Conservation (phyloP, 2,113 vertebrate genomes). For the Platysteira castanea region DNA sequence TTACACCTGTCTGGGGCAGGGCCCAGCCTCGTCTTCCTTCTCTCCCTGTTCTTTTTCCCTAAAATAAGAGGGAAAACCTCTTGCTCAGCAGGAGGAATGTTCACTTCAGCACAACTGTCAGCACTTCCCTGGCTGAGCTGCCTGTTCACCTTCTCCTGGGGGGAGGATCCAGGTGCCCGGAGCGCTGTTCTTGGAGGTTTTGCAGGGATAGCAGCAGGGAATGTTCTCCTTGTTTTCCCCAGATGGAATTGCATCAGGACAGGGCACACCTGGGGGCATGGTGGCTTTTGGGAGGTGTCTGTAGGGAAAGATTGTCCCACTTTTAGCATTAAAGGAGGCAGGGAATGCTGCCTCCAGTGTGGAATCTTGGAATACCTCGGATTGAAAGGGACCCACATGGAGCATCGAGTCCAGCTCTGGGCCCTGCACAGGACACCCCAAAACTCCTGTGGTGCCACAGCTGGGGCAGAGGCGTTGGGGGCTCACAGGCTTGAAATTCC, state of each 20-base stretch:
- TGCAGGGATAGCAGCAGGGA: not conserved
- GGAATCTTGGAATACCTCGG: not conserved
- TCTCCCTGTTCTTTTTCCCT: not conserved
- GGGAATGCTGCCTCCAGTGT: not conserved
- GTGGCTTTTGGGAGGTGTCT: not conserved
- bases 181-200: not conserved
- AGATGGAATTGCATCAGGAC: rapidly evolving
- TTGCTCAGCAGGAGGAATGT: not conserved
- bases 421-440: not conserved
- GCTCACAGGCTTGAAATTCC: rapidly evolving
- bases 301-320: not conserved
- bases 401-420: rapidly evolving
- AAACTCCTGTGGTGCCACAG: not conserved
- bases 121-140: not conserved
- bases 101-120: not conserved
- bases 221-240: not conserved
- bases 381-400: not conserved
- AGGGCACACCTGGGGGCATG: rapidly evolving
- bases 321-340: rapidly evolving
- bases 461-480: not conserved
- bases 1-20: not conserved
- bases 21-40: not conserved
- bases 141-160: not conserved
- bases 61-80: not conserved
- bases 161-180: not conserved